These are phyloP conservation scores for Clavelina lepadiformis DNA, from an alignment of 23 tunicate species.

Conservation along the genomic window DNA sequence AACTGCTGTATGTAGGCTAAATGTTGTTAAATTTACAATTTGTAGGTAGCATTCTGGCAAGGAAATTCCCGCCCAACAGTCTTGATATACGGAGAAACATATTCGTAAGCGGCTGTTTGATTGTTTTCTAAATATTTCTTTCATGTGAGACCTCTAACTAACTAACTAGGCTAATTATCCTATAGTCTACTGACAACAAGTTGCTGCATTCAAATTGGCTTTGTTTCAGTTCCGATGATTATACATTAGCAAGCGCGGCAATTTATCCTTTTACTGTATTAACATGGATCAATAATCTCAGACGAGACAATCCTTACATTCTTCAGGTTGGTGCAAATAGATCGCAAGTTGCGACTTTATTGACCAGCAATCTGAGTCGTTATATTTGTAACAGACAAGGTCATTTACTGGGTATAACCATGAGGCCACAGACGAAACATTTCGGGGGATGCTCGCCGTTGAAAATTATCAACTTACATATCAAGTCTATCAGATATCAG, in stretches of 20 bases:
- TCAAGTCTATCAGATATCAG: slow-evolving; percentile 1
- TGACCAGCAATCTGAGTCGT: too few species aligned
- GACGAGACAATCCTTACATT: too few species aligned
- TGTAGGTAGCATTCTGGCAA: slow-evolving; percentile 8
- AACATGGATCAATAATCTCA: slow-evolving; percentile 15
- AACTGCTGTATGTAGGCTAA: neutral
- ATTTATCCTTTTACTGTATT: slow-evolving; percentile 15
- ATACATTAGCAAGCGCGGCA: neutral
- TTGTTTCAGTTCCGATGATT: neutral
- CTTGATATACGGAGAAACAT: neutral
- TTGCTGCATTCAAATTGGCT: too few species aligned
- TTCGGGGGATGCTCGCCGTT: neutral
- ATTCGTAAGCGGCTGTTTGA: slow-evolving; percentile 1
- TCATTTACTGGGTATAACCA: neutral
- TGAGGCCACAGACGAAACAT: neutral
- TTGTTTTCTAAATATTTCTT: too few species aligned
- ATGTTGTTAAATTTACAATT: neutral
- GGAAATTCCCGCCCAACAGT: neutral
- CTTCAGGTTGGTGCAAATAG: too few species aligned
- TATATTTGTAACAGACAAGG: neutral
- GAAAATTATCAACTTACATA: neutral
- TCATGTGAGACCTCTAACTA: too few species aligned
- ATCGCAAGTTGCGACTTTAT: too few species aligned
- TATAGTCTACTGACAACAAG: too few species aligned
- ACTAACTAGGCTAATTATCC: too few species aligned